A percentile compares a stretch with the other conserved stretches of the same genome.
Evolutionary conservation across 2,888 invertebrate species (phyloP).

Genomic region (Coronaproctus castanopsis): DNA sequence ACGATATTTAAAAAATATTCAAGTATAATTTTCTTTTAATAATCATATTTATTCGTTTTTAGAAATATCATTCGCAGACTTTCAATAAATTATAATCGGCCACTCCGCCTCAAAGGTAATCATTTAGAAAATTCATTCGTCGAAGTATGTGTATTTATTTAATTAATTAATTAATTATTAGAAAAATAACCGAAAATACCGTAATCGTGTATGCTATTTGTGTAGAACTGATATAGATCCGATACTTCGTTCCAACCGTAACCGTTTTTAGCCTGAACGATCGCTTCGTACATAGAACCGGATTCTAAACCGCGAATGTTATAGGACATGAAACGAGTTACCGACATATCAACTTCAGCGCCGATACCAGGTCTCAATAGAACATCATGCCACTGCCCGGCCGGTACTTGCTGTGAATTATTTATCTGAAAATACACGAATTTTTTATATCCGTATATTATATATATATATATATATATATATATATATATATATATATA

Average conservation of each 20-base stretch:
- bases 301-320: slow-evolving; percentile 41
- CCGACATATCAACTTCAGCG: slow-evolving; percentile 27
- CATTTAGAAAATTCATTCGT: no score
- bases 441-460: not conserved
- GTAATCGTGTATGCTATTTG: slow-evolving; percentile 23
- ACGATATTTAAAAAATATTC: no score
- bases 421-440: slow-evolving; percentile 1
- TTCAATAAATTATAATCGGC: no score
- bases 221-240: slow-evolving; percentile 51
- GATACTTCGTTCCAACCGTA: slow-evolving; percentile 57
- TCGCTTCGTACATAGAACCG: slow-evolving; percentile 48
- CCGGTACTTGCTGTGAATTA: slow-evolving; percentile 5
- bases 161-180: no score
- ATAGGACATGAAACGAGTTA: slow-evolving; percentile 39
- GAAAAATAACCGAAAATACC: no score
- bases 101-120: no score
- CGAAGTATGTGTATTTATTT: no score
- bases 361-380: slow-evolving; percentile 15
- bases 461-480: not conserved
- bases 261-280: slow-evolving; percentile 51
- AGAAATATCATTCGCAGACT: no score
- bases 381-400: slow-evolving; percentile 8
- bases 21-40: no score
- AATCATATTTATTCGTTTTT: no score
- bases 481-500: no score